Percentiles rank a stretch among this genome's conserved stretches.
phyloP scores from a whole-genome alignment of 2,113 vertebrate genomes.

The Rousettus leschenaultii region DNA sequence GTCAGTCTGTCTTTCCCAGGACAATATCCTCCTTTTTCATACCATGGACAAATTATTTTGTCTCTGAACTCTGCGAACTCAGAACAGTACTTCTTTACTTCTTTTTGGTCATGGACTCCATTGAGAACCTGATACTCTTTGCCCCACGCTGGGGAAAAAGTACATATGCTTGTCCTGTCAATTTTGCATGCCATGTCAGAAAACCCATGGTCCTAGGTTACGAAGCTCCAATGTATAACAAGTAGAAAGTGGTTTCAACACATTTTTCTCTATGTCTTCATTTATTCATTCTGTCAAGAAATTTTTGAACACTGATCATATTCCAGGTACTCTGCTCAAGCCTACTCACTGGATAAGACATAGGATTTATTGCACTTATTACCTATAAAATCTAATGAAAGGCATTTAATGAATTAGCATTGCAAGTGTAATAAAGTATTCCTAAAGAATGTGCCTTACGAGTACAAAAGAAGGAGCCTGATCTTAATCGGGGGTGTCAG shows the following conservation, averaged over 20 bases:
- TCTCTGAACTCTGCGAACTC: neutral
- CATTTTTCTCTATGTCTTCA: neutral
- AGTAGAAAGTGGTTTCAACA: neutral
- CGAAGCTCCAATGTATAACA: neutral
- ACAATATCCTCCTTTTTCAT: neutral
- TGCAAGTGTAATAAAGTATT: neutral
- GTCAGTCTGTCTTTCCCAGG: neutral
- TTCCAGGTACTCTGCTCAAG: neutral
- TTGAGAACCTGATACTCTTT: neutral
- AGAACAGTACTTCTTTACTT: neutral
- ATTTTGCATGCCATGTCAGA: neutral
- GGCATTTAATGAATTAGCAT: neutral
- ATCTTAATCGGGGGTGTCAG: neutral
- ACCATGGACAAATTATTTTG: neutral
- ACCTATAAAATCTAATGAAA: neutral
- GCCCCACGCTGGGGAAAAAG: neutral
- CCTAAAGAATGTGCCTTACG: no score
- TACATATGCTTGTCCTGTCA: neutral
- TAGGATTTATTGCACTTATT: neutral
- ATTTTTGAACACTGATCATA: neutral
- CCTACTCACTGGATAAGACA: neutral
- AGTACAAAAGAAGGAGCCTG: neutral
- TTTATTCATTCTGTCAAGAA: neutral
- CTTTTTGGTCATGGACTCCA: neutral
- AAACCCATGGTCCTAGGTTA: neutral